phyloP scores from a whole-genome alignment of 2,113 vertebrate species.

The Podocnemis expansa region DNA sequence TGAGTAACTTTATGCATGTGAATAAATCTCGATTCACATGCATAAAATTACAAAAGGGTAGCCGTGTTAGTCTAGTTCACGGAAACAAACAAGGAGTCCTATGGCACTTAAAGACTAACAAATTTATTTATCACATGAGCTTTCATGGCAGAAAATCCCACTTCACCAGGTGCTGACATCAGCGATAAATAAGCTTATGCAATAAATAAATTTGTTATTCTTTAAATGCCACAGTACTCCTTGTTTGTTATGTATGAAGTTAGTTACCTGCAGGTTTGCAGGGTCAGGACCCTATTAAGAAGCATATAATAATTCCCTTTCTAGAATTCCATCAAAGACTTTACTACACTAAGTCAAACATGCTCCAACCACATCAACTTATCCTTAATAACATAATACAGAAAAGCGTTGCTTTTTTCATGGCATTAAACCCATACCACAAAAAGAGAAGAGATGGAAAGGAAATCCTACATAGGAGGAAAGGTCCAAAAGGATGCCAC shows the following conservation, averaged over 20 bases:
- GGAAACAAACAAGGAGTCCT: too few relatives aligned
- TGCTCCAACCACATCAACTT: not conserved
- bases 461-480: conserved; percentile 38
- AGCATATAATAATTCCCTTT: not conserved
- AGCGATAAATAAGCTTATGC: too few relatives aligned
- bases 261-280: not conserved
- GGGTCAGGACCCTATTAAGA: not conserved
- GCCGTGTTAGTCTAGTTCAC: too few relatives aligned
- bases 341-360: not conserved
- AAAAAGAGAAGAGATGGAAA: conserved; percentile 53
- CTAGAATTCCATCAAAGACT: not conserved
- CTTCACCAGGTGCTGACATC: too few relatives aligned
- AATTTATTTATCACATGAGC: too few relatives aligned
- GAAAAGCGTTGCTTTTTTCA: conserved; percentile 60
- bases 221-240: too few relatives aligned
- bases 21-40: not conserved
- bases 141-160: too few relatives aligned
- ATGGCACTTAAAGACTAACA: too few relatives aligned
- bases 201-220: too few relatives aligned
- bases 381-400: conserved; percentile 43
- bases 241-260: too few relatives aligned
- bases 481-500: conserved; percentile 41
- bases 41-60: too few relatives aligned
- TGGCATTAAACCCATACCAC: conserved; percentile 18
- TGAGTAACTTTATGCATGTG: not conserved